phyloP scores from a whole-genome alignment of 1,140 invertebrate species.

The Drosophila cardini region DNA sequence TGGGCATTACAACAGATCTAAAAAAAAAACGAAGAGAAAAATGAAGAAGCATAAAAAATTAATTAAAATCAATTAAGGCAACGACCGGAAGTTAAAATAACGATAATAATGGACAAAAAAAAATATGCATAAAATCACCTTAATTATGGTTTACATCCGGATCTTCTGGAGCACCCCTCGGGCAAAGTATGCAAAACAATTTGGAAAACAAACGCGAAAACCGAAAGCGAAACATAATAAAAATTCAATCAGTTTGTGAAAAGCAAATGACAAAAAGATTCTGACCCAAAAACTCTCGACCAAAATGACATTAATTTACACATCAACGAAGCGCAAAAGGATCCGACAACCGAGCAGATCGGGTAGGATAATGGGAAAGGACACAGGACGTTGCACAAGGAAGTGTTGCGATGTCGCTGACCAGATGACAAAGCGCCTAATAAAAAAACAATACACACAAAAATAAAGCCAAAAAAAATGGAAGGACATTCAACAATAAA shows the following conservation, averaged over 20 bases:
- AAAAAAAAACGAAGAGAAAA: slow-evolving; percentile 5
- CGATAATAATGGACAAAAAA: slow-evolving; percentile 64
- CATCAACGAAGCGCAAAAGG: slow-evolving; percentile 73
- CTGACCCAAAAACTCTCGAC: slow-evolving; percentile 66
- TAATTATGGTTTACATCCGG: slow-evolving; percentile 75
- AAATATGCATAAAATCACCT: slow-evolving; percentile 78
- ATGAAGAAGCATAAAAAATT: slow-evolving; percentile 65
- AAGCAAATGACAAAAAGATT: slow-evolving; percentile 54
- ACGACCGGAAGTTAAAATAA: slow-evolving; percentile 51
- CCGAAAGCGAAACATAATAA: slow-evolving; percentile 69
- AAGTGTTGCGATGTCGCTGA: slow-evolving; percentile 39
- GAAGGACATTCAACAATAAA: slow-evolving; percentile 3
- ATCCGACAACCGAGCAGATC: not conserved
- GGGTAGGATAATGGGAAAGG: not conserved
- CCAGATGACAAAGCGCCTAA: slow-evolving; percentile 71
- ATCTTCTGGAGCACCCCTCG: not conserved
- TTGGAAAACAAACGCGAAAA: slow-evolving; percentile 53
- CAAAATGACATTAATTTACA: slow-evolving; percentile 83
- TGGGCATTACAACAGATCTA: slow-evolving; percentile 39
- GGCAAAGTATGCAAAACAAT: slow-evolving; percentile 60
- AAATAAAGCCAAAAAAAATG: slow-evolving; percentile 1
- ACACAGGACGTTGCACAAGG: slow-evolving; percentile 53
- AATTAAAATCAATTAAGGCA: slow-evolving; percentile 80
- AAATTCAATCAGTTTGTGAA: slow-evolving; percentile 72
- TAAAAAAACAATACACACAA: slow-evolving; percentile 61